Base-by-base conservation (phyloP, 2,113 vertebrate species). In the Maccullochella peelii region DNA sequence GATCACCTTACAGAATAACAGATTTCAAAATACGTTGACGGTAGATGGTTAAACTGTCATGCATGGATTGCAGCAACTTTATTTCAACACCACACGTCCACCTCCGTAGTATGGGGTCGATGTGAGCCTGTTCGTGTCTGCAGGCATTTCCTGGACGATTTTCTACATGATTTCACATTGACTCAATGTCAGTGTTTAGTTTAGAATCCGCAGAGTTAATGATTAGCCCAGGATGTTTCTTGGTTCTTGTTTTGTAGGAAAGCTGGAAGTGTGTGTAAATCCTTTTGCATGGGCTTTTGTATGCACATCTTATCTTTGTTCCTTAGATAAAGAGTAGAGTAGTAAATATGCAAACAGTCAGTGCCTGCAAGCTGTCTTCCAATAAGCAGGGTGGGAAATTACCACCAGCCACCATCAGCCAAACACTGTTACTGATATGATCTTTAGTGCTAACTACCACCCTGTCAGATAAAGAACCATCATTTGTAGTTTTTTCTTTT, bases 291-390 rank as follows among this genome's bases (percentile, higher is more conserved):
- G 58, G 54, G 44, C 77, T 63, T 82, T 73, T 93, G 89, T 94
- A 1, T 93, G 89, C 87, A 88, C 84, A 86, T 79, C 87, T 89
- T 89, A 92, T 92, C 88, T 89, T 4, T 80, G 86, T 87, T 77
- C 86, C 80, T 21, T 7, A 85, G 90, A 93, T 93, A 95, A 93
- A 76, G 68, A 77, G 36, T 0, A 4, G 25, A 81, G 82, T 81
- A 80, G 88, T 91, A 88, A 92, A 94, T 70, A 69, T 81, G 85
- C 88, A 91, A 92, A 94, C 88, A 2, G 79, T 73, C 87, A 40
- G 71, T 42, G 84, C 73, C 91, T 85, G 86, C 92, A 94, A 93
- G 86, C 93, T 95, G 93, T 88, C 80, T 58, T 68, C 70, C 75
- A 78, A 21, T 47, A 40, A 72, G 18, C 27, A 23, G 57, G 44